Evolutionary conservation across 2,888 invertebrate species (phyloP).

Genomic region (Heliconius hortense): DNA sequence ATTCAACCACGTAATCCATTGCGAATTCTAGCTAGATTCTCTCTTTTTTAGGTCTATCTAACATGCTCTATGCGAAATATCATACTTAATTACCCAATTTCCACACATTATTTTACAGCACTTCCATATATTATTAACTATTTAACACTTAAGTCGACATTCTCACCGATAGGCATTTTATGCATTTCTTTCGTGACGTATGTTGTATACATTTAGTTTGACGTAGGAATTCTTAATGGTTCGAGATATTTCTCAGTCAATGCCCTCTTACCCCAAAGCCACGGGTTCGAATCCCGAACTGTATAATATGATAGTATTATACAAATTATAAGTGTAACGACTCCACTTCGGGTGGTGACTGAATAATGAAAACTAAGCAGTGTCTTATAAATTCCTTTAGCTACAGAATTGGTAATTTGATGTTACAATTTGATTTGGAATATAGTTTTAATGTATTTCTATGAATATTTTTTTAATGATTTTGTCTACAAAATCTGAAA

Average conservation of each 20-base stretch:
- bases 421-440: background rate
- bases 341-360: slow-evolving; percentile 15
- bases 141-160: background rate
- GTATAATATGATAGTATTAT: slow-evolving; percentile 47
- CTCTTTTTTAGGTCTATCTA: no score
- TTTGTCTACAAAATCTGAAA: no score
- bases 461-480: no score
- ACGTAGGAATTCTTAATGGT: slow-evolving; percentile 10
- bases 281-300: slow-evolving; percentile 46
- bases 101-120: background rate
- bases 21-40: background rate
- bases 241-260: slow-evolving; percentile 35
- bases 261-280: slow-evolving; percentile 40
- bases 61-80: background rate
- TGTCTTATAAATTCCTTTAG: slow-evolving; percentile 18
- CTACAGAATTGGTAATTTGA: slow-evolving; percentile 2
- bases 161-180: background rate
- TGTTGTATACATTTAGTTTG: slow-evolving; percentile 4
- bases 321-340: slow-evolving; percentile 28
- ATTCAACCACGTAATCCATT: background rate
- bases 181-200: background rate
- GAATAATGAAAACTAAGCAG: slow-evolving; percentile 7
- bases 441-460: no score
- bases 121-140: background rate
- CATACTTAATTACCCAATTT: background rate